Conservation (phyloP, 2,888 invertebrate species). For the Drosophila setosimentum region DNA sequence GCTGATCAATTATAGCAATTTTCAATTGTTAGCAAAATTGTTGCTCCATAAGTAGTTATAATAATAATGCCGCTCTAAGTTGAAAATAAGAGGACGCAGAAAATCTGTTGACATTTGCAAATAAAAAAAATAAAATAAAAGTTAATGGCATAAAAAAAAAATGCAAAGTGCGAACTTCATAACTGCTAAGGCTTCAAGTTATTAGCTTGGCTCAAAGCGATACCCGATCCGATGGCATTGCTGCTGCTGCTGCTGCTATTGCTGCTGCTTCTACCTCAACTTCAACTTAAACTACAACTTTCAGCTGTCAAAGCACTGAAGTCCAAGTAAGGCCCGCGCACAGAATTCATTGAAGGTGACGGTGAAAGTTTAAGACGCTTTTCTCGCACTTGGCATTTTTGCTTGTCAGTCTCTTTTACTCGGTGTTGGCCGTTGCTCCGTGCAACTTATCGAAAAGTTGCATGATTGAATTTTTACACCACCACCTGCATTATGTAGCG, state of each 20-base stretch:
- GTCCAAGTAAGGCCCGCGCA: slow-evolving; percentile 48
- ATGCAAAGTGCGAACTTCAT: slow-evolving; percentile 69
- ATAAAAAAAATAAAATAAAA: slow-evolving; percentile 58
- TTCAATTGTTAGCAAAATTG: not conserved
- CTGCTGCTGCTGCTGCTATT: not conserved
- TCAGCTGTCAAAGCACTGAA: slow-evolving; percentile 40
- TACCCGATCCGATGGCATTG: slow-evolving; percentile 56
- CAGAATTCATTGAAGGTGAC: slow-evolving; percentile 57
- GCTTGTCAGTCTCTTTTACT: not conserved
- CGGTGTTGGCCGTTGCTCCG: slow-evolving; percentile 55
- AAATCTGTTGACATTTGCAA: slow-evolving; percentile 52
- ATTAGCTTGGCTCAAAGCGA: slow-evolving; percentile 76
- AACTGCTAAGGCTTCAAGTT: slow-evolving; percentile 76
- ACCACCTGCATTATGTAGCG: slow-evolving; percentile 49
- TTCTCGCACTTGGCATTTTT: slow-evolving; percentile 36
- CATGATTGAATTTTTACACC: slow-evolving; percentile 46
- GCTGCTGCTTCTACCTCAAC: not conserved
- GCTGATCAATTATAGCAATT: not conserved
- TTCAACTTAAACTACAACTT: slow-evolving; percentile 1
- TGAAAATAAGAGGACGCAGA: not conserved
- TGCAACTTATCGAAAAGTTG: slow-evolving; percentile 79
- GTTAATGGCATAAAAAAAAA: slow-evolving; percentile 67
- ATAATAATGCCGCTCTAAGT: not conserved
- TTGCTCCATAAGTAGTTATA: not conserved
- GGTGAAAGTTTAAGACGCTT: slow-evolving; percentile 72